Percentiles rank a stretch among this genome's conserved stretches.
phyloP scores from a whole-genome alignment of 2,113 vertebrate species.

The Solenodon paradoxus region DNA sequence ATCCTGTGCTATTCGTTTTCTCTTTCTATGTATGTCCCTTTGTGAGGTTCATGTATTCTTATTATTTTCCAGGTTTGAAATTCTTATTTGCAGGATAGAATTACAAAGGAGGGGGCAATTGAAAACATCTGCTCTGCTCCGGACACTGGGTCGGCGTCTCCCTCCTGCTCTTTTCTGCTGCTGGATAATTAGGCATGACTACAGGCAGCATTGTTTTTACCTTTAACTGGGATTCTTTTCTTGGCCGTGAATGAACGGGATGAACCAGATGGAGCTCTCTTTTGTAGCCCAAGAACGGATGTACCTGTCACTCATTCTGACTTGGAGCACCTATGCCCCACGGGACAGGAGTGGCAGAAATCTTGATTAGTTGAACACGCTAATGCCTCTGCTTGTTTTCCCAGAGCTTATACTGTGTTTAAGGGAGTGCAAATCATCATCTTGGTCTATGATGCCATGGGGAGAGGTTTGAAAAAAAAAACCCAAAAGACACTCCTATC shows the following conservation, averaged over 20 bases:
- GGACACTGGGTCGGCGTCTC: neutral
- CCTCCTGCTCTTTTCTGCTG: constrained; percentile 19
- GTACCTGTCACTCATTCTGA: neutral
- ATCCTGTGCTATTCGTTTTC: neutral
- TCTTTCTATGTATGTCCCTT: neutral
- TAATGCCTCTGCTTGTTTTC: constrained; percentile 38
- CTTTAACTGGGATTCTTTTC: constrained; percentile 28
- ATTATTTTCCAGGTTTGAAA: constrained; percentile 57
- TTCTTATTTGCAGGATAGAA: constrained; percentile 63
- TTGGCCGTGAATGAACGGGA: constrained; percentile 12
- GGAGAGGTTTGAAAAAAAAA: neutral
- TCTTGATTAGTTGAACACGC: neutral
- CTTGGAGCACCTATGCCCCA: neutral
- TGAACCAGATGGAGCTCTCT: neutral
- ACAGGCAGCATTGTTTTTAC: constrained; percentile 37
- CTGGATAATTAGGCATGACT: constrained; percentile 35
- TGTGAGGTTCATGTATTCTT: constrained; percentile 40
- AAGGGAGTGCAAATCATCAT: neutral
- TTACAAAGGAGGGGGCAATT: constrained; percentile 62
- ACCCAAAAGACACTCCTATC: neutral
- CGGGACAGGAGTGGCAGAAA: neutral
- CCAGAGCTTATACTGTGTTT: neutral
- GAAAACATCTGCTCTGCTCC: constrained; percentile 63
- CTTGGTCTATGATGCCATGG: neutral
- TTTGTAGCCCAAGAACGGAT: neutral